Evolutionary conservation across 1,140 invertebrate genomes (phyloP).

Genomic region (Pygmarrhopalites habei): DNA sequence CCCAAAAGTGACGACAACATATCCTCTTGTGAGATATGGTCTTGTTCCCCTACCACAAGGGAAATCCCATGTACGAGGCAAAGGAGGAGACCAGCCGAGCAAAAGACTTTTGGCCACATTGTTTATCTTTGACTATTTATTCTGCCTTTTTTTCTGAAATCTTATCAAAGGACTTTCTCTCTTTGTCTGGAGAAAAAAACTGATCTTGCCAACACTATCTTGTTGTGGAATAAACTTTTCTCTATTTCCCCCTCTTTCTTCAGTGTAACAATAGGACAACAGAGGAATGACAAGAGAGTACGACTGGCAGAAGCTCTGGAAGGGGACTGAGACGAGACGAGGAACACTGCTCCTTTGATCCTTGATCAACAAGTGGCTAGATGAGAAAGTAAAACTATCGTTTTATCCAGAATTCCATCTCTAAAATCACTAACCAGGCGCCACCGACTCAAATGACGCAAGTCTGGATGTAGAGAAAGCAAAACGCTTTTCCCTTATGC

Average conservation of each 20-base stretch:
- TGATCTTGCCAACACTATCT: too few species aligned
- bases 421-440: too few species aligned
- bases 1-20: constrained; percentile 20
- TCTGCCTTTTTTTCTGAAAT: too few species aligned
- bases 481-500: background rate
- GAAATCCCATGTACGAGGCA: background rate
- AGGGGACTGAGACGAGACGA: background rate
- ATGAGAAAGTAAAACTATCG: too few species aligned
- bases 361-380: constrained; percentile 3
- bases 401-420: too few species aligned
- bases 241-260: too few species aligned
- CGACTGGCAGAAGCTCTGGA: too few species aligned
- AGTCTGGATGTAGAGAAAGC: background rate
- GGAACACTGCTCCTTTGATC: background rate
- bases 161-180: too few species aligned
- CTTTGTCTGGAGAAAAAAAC: too few species aligned
- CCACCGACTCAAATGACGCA: background rate
- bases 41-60: constrained; percentile 2
- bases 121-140: background rate
- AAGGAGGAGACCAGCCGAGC: background rate
- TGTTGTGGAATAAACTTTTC: too few species aligned
- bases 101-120: constrained; percentile 6
- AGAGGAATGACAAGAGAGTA: too few species aligned
- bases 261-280: too few species aligned
- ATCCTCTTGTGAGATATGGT: constrained; percentile 18